Percentiles rank a stretch among this genome's conserved stretches.
Evolutionary conservation across 2,797 vertebrate genomes (phyloP).

Genomic region (Arrhamphus sclerolepis): DNA sequence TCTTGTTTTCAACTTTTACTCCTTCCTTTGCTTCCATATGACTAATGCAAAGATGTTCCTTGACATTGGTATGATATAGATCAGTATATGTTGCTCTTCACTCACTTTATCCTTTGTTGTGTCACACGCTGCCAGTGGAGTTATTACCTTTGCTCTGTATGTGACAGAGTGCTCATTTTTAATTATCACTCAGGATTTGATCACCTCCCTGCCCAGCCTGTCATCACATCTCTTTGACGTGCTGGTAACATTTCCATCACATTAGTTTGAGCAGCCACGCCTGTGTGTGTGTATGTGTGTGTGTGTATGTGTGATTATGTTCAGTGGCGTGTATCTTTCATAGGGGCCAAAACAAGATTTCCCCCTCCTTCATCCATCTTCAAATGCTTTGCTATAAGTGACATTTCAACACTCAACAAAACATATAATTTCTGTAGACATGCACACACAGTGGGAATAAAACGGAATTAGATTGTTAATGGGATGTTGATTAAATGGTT

Average conservation of each 20-base stretch:
- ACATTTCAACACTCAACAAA: conserved; percentile 63
- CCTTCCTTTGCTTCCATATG: background rate
- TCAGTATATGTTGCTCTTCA: conserved; percentile 19
- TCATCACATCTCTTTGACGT: conserved; percentile 52
- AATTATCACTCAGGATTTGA: conserved; percentile 66
- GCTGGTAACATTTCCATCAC: conserved; percentile 66
- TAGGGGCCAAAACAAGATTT: conserved; percentile 50
- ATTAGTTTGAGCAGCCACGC: conserved; percentile 50
- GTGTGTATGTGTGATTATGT: conserved; percentile 20
- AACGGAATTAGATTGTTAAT: conserved; percentile 49
- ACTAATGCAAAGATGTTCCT: conserved; percentile 9
- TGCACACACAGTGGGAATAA: conserved; percentile 29
- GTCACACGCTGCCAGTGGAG: conserved; percentile 21
- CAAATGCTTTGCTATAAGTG: conserved; percentile 70
- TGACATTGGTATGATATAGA: conserved; percentile 6
- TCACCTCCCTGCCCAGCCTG: conserved; percentile 52
- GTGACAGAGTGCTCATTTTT: conserved; percentile 52
- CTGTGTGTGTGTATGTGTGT: conserved; percentile 13
- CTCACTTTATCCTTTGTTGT: conserved; percentile 23
- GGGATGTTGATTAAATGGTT: conserved; percentile 68
- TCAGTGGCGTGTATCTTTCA: conserved; percentile 55
- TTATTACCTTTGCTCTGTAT: conserved; percentile 23
- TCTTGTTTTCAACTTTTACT: background rate
- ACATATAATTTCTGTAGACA: conserved; percentile 32
- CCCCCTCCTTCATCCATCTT: conserved; percentile 74